Conservation (phyloP, 2,113 vertebrate genomes). For the Scortum barcoo region DNA sequence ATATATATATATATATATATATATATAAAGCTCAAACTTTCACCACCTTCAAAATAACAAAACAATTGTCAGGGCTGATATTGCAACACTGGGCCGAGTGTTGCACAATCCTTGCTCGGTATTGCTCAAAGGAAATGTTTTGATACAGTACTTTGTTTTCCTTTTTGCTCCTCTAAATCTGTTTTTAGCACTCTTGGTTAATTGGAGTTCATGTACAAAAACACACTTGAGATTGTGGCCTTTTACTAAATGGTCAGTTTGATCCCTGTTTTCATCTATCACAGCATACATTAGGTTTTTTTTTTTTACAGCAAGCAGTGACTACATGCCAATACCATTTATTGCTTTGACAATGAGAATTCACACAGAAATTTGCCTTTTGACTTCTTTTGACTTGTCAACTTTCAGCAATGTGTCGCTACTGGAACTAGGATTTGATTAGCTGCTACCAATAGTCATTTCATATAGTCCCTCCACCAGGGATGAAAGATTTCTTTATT, state of each 20-base stretch:
- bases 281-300: too few relatives aligned
- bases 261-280: background rate
- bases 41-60: background rate
- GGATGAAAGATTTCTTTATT: background rate
- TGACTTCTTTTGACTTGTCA: background rate
- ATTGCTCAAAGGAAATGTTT: background rate
- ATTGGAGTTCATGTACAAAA: background rate
- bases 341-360: background rate
- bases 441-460: background rate
- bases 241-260: background rate
- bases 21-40: background rate
- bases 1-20: too few relatives aligned
- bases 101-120: conserved; percentile 8
- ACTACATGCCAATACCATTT: background rate
- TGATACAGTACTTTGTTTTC: background rate
- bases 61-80: background rate
- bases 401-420: background rate
- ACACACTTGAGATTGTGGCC: background rate
- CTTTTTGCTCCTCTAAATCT: background rate
- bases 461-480: background rate
- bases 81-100: background rate
- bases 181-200: background rate
- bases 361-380: background rate
- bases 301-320: background rate
- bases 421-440: background rate